Evolutionary conservation across 2,888 invertebrate genomes (phyloP).

Genomic region (Leucophenga montana): DNA sequence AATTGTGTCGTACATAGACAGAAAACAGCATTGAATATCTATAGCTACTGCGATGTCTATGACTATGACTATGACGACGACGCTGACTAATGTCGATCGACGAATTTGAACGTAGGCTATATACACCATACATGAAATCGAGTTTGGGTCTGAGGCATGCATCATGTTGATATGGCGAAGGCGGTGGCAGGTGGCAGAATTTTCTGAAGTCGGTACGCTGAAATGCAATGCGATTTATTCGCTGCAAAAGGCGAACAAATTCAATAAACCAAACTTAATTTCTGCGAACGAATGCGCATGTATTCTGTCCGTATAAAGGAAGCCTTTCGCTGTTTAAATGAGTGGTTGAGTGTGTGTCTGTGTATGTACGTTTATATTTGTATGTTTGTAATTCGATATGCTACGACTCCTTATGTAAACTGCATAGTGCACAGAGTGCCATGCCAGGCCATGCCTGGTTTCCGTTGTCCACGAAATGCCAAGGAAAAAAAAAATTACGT

Average conservation of each 20-base stretch:
- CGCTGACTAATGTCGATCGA: not conserved
- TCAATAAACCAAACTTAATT: constrained; percentile 20
- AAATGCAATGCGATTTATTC: constrained; percentile 14
- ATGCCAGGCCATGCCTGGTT: not conserved
- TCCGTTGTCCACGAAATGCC: too few relatives aligned
- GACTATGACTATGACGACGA: constrained; percentile 5
- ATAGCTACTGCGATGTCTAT: not conserved
- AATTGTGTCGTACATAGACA: not conserved
- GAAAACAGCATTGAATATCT: too few relatives aligned
- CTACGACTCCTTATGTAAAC: not conserved
- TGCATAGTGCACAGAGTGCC: not conserved
- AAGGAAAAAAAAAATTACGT: too few relatives aligned
- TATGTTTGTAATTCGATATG: constrained; percentile 7
- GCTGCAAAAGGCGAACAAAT: constrained; percentile 13
- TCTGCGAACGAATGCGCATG: not conserved
- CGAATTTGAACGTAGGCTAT: too few relatives aligned
- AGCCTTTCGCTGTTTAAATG: not conserved
- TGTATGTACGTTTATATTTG: not conserved
- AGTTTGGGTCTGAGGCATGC: too few relatives aligned
- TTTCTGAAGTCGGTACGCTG: too few relatives aligned
- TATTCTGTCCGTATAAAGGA: too few relatives aligned
- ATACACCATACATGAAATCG: too few relatives aligned
- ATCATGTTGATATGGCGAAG: too few relatives aligned
- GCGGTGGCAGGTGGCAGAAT: too few relatives aligned
- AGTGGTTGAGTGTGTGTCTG: too few relatives aligned